Evolutionary conservation across 2,888 invertebrate genomes (phyloP), one percentile per base, ranked within the genome.

Genomic region (Tenthredo notha): DNA sequence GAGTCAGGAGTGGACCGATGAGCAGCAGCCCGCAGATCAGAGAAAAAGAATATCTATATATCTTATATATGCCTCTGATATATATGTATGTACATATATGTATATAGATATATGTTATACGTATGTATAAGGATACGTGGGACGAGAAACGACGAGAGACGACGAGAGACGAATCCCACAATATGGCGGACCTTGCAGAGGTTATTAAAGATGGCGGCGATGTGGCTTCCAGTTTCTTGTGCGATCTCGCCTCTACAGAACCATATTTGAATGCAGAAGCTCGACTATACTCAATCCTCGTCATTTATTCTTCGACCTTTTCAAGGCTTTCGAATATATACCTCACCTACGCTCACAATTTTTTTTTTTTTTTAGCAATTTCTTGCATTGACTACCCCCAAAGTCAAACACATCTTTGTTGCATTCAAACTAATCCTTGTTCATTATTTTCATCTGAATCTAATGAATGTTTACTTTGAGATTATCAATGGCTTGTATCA

Each of bases 191-290:
- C 67, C 87, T 86, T 84, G 43, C 85, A 86, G 89, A 87, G 90
- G 89, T 92, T 92, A 92, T 92, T 92, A 92, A 92, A 92, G 91
- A 92, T 92, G 92, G 92, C 91, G 91, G 85, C 80, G 86, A 67
- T 72, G 12, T 37, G 4, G 74, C 67, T 75, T 47, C 70, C 72
- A 50, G 85, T 84, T 85, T 85, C 85, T 85, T 85, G 85, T 70
- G 80, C 80, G 86, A 86, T 84, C 50, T 72, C 83, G 58, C 87
- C 86, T 87, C 50, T 83, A 33, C 83, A 65, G 67, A 83, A 88
- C 90, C 90, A 90, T 90, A 90, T 92, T 90, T 90, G 89, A 91
- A 91, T 91, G 89, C 87, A 67, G 67, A 67, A 67, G 33, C 12
- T 33, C 6, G 25, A 15, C 67, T 67, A 33, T 33, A 67, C 67